These are phyloP conservation scores for Ctenopoma kingsleyae DNA, from an alignment of 2,797 vertebrate species.

Conservation along the genomic window DNA sequence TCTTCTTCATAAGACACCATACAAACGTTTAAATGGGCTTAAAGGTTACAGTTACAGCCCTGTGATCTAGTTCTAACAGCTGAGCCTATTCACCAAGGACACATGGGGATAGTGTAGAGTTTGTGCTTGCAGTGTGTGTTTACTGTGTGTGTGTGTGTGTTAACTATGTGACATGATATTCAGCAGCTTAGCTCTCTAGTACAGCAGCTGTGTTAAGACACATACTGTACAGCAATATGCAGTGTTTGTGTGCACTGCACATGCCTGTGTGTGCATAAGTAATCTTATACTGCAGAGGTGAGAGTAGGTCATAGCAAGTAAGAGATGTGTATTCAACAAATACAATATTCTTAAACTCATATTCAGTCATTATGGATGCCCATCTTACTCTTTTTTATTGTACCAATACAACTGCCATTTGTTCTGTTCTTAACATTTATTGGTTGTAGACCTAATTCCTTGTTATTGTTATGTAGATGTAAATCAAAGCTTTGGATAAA, in stretches of 20 bases:
- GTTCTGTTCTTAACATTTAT: too few relatives aligned
- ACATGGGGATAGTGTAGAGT: conserved; percentile 21
- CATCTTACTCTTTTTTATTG: too few relatives aligned
- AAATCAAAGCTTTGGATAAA: too few relatives aligned
- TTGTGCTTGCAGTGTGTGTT: conserved; percentile 5
- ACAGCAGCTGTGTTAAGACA: conserved; percentile 23
- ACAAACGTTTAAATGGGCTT: conserved; percentile 61
- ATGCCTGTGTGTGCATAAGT: too few relatives aligned
- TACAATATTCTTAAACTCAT: background rate
- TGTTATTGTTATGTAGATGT: too few relatives aligned
- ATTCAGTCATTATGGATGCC: too few relatives aligned
- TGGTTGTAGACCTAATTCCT: background rate
- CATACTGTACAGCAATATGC: conserved; percentile 13
- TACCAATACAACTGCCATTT: too few relatives aligned
- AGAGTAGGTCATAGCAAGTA: background rate
- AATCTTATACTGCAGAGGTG: background rate
- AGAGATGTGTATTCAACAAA: background rate
- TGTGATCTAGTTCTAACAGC: conserved; percentile 42
- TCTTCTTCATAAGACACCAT: conserved; percentile 32
- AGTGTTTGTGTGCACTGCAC: conserved; percentile 1
- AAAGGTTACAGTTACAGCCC: conserved; percentile 56
- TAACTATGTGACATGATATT: conserved; percentile 17
- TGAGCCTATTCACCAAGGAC: conserved; percentile 50
- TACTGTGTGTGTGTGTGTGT: conserved; percentile 17
- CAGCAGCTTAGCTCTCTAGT: conserved; percentile 12